A percentile compares a stretch with the other conserved stretches of the same genome.
Evolutionary conservation across 2,888 invertebrate species (phyloP).

Genomic region (Atrina japonica): DNA sequence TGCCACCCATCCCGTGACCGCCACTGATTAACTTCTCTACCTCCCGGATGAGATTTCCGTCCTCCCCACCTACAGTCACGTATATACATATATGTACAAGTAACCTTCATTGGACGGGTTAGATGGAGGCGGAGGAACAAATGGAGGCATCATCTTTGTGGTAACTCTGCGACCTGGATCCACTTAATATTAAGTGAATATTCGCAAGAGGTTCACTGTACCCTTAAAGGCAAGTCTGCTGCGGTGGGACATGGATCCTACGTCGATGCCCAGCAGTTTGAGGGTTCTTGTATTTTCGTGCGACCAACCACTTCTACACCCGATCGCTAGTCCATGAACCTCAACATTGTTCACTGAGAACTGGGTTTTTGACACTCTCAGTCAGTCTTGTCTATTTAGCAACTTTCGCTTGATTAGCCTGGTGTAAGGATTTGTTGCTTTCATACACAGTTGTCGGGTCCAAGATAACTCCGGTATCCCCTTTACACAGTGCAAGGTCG

Average conservation of each 20-base stretch:
- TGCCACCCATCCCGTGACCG: no score
- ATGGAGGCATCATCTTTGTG: no score
- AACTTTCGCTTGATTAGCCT: conserved; percentile 10
- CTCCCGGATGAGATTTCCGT: no score
- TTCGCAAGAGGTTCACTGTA: conserved; percentile 25
- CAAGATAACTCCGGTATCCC: neutral
- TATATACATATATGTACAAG: no score
- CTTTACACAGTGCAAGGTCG: conserved; percentile 7
- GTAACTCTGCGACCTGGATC: no score
- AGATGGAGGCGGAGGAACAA: no score
- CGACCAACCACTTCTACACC: conserved; percentile 11
- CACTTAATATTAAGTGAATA: no score
- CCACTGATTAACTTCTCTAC: no score
- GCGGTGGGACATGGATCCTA: conserved; percentile 14
- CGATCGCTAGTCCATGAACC: conserved; percentile 7
- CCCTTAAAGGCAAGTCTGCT: conserved; percentile 32
- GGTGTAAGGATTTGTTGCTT: neutral
- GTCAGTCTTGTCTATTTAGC: neutral
- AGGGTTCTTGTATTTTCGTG: neutral
- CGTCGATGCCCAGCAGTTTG: conserved; percentile 15
- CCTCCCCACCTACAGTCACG: no score
- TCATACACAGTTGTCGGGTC: conserved; percentile 32
- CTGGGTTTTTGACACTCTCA: neutral
- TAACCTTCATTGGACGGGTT: no score
- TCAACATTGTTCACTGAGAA: conserved; percentile 5